phyloP scores from a whole-genome alignment of 2,888 invertebrate genomes.

The Noctua janthina region DNA sequence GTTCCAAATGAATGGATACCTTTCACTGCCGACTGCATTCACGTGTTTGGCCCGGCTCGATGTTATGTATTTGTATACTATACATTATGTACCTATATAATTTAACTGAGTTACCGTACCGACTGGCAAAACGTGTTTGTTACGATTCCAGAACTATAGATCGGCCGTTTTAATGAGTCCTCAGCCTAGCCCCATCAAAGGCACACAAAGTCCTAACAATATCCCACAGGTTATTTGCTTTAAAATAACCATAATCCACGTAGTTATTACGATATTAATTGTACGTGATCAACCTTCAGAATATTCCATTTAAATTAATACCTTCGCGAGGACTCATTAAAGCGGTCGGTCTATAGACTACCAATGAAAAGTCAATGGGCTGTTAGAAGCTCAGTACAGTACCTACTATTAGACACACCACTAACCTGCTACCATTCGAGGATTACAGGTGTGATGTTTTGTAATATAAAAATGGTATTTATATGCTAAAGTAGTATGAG shows the following conservation, averaged over 20 bases:
- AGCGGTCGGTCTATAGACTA: too few species aligned
- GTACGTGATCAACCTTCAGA: too few species aligned
- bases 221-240: too few species aligned
- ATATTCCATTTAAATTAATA: too few species aligned
- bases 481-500: not conserved
- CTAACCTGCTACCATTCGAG: not conserved
- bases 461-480: not conserved
- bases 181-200: too few species aligned
- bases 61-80: slow-evolving; percentile 15
- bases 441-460: not conserved
- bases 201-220: too few species aligned
- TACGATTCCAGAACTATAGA: slow-evolving; percentile 8
- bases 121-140: slow-evolving; percentile 33
- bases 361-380: not conserved
- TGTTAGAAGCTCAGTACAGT: not conserved
- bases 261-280: too few species aligned
- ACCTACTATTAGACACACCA: not conserved
- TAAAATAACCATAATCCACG: too few species aligned
- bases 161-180: too few species aligned
- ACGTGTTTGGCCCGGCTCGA: slow-evolving; percentile 32
- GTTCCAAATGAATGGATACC: slow-evolving; percentile 46
- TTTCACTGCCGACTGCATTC: slow-evolving; percentile 46
- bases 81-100: not conserved
- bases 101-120: not conserved
- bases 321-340: too few species aligned